Evolutionary conservation across 2,797 vertebrate genomes (phyloP).

Genomic region (Lacerta viridis): DNA sequence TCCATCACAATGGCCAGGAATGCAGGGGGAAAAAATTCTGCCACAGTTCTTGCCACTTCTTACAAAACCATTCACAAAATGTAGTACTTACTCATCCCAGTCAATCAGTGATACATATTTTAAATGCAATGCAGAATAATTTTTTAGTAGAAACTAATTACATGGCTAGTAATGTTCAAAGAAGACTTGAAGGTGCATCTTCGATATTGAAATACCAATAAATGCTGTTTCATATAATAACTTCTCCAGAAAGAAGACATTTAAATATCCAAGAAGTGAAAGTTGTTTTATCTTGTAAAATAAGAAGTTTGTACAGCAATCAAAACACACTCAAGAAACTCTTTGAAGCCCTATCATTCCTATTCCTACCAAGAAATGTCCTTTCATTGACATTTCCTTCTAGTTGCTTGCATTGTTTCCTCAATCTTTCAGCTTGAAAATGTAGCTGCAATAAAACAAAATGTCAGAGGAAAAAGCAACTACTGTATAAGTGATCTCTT

Average conservation of each 20-base stretch:
- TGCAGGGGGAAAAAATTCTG: neutral
- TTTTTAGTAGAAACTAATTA: neutral
- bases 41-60: neutral
- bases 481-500: slow-evolving; percentile 49
- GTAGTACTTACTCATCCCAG: neutral
- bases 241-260: slow-evolving; percentile 51
- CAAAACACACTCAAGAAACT: slow-evolving; percentile 26
- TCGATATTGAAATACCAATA: slow-evolving; percentile 9
- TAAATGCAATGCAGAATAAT: neutral
- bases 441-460: slow-evolving; percentile 62
- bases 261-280: slow-evolving; percentile 49
- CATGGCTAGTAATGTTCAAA: neutral
- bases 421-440: slow-evolving; percentile 63
- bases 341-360: slow-evolving; percentile 54
- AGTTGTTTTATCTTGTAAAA: slow-evolving; percentile 1
- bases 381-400: slow-evolving; percentile 39
- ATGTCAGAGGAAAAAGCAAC: slow-evolving; percentile 47
- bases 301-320: slow-evolving; percentile 58
- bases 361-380: slow-evolving; percentile 59
- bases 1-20: neutral
- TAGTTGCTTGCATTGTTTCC: slow-evolving; percentile 55
- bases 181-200: neutral
- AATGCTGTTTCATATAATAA: slow-evolving; percentile 40
- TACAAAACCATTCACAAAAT: neutral
- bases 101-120: neutral